Evolutionary conservation across 2,797 vertebrate species (phyloP).

Genomic region (Miichthys miiuy): DNA sequence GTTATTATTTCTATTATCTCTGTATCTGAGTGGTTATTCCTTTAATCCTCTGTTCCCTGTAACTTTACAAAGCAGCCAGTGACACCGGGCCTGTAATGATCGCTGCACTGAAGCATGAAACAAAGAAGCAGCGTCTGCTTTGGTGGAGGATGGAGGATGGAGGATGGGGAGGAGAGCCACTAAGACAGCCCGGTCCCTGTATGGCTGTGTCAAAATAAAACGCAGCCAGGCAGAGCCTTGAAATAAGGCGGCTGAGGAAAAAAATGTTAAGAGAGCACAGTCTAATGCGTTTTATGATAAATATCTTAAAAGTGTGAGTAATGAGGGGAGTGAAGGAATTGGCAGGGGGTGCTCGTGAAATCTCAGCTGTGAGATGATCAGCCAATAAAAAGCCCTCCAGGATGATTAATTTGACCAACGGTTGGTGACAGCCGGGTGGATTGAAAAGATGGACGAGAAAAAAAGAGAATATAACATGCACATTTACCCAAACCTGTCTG

Average conservation of each 20-base stretch:
- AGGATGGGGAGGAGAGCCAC: slow-evolving; percentile 72
- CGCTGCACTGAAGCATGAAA: slow-evolving; percentile 79
- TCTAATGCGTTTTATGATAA: slow-evolving; percentile 83
- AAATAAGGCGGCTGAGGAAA: slow-evolving; percentile 68
- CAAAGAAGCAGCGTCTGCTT: slow-evolving; percentile 71
- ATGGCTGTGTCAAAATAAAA: slow-evolving; percentile 79
- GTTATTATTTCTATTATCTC: slow-evolving; percentile 57
- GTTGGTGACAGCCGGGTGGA: slow-evolving; percentile 64
- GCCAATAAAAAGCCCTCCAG: slow-evolving; percentile 78
- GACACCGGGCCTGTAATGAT: slow-evolving; percentile 79
- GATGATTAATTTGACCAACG: slow-evolving; percentile 79
- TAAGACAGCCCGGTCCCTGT: slow-evolving; percentile 60
- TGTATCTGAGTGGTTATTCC: slow-evolving; percentile 59
- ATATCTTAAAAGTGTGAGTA: slow-evolving; percentile 80
- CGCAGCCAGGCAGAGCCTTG: slow-evolving; percentile 74
- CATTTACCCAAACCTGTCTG: slow-evolving; percentile 21
- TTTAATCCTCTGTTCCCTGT: slow-evolving; percentile 58
- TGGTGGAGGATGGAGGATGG: slow-evolving; percentile 68
- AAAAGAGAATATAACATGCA: slow-evolving; percentile 17
- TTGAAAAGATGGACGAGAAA: slow-evolving; percentile 36
- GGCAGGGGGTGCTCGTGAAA: slow-evolving; percentile 66
- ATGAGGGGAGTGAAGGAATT: slow-evolving; percentile 66
- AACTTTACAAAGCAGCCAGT: slow-evolving; percentile 74
- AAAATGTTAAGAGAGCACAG: slow-evolving; percentile 73
- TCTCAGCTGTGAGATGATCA: slow-evolving; percentile 74